phyloP scores from a whole-genome alignment of 37 sponge, comb jelly and placozoan species.

The Haliclona indistincta region DNA sequence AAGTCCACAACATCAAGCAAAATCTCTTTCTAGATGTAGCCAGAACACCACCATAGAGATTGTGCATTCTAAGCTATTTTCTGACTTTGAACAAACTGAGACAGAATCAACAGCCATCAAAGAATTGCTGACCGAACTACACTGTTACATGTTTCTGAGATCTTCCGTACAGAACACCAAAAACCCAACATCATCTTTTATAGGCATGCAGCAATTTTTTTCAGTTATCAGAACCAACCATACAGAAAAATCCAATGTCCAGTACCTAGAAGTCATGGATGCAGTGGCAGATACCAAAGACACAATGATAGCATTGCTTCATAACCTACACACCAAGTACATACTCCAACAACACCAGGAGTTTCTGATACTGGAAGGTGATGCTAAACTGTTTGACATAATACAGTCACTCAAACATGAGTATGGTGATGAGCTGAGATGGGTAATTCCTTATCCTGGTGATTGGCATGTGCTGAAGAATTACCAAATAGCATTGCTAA shows the following conservation, averaged over 20 bases:
- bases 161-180: too few relatives aligned
- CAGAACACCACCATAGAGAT: too few relatives aligned
- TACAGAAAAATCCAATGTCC: slow-evolving; percentile 17
- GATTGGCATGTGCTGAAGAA: slow-evolving; percentile 31
- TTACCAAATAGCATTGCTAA: slow-evolving; percentile 1
- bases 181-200: too few relatives aligned
- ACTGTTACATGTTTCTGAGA: too few relatives aligned
- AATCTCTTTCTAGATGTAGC: too few relatives aligned
- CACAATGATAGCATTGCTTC: neutral
- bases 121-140: too few relatives aligned
- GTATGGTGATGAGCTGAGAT: slow-evolving; percentile 16
- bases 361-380: slow-evolving; percentile 19
- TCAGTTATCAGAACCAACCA: slow-evolving; percentile 5
- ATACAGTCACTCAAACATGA: slow-evolving; percentile 8
- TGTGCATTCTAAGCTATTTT: too few relatives aligned
- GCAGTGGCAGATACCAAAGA: slow-evolving; percentile 27
- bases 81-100: too few relatives aligned
- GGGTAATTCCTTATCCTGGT: slow-evolving; percentile 21
- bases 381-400: slow-evolving; percentile 26
- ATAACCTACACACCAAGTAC: slow-evolving; percentile 1
- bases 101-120: too few relatives aligned
- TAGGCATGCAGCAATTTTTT: slow-evolving; percentile 8
- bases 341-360: neutral
- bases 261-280: slow-evolving; percentile 20
- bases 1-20: too few relatives aligned